Percentiles rank a stretch among this genome's conserved stretches.
These are phyloP conservation scores for Lepidonotus clava DNA, from an alignment of 2,888 invertebrate species.

Conservation along the genomic window DNA sequence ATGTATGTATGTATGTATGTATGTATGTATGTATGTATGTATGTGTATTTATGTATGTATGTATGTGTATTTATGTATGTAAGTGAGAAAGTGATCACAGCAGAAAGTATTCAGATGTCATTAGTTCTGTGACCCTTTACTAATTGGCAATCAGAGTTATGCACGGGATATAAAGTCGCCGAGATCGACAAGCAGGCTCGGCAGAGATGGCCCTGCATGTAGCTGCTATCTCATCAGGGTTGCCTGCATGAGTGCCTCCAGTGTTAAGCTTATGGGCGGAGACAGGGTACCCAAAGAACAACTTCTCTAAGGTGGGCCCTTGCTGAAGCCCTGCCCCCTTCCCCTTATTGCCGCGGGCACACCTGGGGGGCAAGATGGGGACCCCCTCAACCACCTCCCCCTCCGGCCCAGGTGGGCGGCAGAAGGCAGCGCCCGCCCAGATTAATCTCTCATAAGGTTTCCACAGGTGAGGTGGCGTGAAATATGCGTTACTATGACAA, in stretches of 20 bases:
- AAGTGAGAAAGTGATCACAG: not conserved
- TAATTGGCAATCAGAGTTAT: not conserved
- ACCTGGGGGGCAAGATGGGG: not conserved
- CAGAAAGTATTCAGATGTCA: not conserved
- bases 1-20: not conserved
- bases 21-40: not conserved
- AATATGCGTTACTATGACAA: constrained; percentile 20
- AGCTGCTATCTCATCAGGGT: not conserved
- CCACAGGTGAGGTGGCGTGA: constrained; percentile 15
- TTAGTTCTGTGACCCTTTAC: not conserved
- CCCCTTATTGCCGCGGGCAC: not conserved
- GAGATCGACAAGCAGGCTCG: not conserved
- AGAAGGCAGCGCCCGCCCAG: not conserved
- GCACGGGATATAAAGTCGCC: not conserved
- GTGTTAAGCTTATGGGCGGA: not conserved
- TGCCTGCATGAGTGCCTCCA: not conserved
- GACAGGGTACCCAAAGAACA: not conserved
- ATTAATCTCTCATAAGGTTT: constrained; percentile 28
- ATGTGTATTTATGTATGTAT: not conserved
- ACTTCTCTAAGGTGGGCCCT: not conserved
- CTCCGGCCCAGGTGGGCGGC: not conserved
- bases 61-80: not conserved
- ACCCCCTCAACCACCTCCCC: not conserved
- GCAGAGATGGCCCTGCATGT: not conserved
- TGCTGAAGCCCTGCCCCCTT: not conserved